Base-by-base conservation (phyloP, 2,888 invertebrate genomes). In the Conops quadrifasciatus region DNA sequence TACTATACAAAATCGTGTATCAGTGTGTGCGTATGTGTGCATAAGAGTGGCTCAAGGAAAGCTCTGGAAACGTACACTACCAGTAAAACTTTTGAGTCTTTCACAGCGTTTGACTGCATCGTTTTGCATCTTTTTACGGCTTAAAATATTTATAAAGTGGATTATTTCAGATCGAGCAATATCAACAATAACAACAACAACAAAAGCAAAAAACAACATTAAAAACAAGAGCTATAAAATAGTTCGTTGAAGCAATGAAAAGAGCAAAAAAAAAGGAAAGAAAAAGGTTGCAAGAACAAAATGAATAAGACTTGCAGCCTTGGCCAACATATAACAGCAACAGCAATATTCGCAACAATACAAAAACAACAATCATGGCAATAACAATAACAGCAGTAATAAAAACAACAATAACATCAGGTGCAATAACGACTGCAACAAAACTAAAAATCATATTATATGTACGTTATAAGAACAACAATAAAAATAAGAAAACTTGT, bases 81-180 rank as follows among this genome's bases (percentile, higher is more conserved):
- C 13, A 51, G 51, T 19, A 51, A 51, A 51, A n/a, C 51, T 51
- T 51, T 51, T 51, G 26, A 24, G 2, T 1, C 13, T 16, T 13
- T 24, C 19, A 24, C 21, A 56, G n/a, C n/a, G n/a, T n/a, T n/a
- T n/a, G n/a, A n/a, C 26, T 11, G 11, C n/a, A 56, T 7, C 15
- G 49, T 49, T 49, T 2, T 53, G 19, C 21, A 11, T 53, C 21
- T 9, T 19, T 49, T 3, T 19, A 16, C 13, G 21, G 24, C 21
- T 53, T 53, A 4, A 21, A 53, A 53, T 53, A 53, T 53, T 53
- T 53, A 53, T 21, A 53, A 53, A 53, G 53, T n/a, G 21, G 21
- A 11, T 49, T 49, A 19, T 4, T 49, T 49, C 5, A 49, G 16
- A 16, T n/a, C 49, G 36, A 36, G 36, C 53, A 53, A 53, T 21